Base-by-base conservation (phyloP, 2,888 invertebrate species). In the Trichogramma dendrolimi region DNA sequence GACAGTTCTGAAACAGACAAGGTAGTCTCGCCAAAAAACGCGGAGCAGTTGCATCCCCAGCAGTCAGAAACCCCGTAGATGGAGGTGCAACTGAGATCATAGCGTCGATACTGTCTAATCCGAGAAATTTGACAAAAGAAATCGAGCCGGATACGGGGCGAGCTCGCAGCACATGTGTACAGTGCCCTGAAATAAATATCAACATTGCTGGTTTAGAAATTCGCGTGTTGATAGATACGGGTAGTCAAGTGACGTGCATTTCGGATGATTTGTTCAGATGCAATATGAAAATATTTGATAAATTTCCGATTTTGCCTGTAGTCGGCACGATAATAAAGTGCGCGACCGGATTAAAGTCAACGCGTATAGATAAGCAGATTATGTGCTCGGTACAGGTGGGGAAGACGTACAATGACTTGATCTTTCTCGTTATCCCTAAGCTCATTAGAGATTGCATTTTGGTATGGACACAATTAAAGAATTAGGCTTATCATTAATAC, bases 171-270 rank as follows among this genome's bases (percentile, higher is more conserved):
- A 14, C 2, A 14, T 14, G 14, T 14, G 14, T 14, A 14, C 14
- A 14, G 2, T 14, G 14, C 14, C 14, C 14, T 14, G 14, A 14
- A 14, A 14, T 14, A 14, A 14, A 1, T 14, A 14, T 14, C 14
- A 14, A 14, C 14, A 14, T 14, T 14, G 14, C 14, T 14, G 14
- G 14, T 14, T 14, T 14, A 2, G 14, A 14, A 14, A 14, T 14
- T 14, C 14, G 14, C 14, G 14, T 14, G 14, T 46, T 63, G 8
- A 39, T 60, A 10, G 60, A 60, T 44, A 60, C 63, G 1, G 57
- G 63, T 4, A 60, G 60, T 27, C n/a, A 54, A 42, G 40, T 63
- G 2, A 60, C 63, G 0, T 60, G 60, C 41, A 57, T 60, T 1
- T 63, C 63, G 0, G 57, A 56, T 7, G 42, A 53, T 6, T 52